Percentiles rank a stretch among this genome's conserved stretches.
Conservation (phyloP, 1,140 invertebrate genomes). For the Paraescarpia echinospica region DNA sequence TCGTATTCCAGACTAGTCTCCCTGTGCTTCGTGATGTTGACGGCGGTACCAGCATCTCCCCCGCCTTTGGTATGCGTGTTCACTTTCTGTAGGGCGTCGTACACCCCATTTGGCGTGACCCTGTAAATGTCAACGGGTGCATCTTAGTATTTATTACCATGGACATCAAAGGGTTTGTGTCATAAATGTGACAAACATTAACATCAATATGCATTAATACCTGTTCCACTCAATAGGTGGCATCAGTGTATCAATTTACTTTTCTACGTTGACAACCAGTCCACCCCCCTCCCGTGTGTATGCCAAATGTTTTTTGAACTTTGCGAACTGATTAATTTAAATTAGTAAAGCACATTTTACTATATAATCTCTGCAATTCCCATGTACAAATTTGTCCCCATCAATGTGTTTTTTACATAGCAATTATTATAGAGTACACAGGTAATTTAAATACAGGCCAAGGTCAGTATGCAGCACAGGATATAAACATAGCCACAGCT, state of each 20-base stretch:
- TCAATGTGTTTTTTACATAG: background rate
- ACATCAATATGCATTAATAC: too few relatives aligned
- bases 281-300: too few relatives aligned
- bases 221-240: too few relatives aligned
- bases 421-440: background rate
- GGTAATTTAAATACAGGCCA: background rate
- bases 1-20: conserved; percentile 14
- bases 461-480: background rate
- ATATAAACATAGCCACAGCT: background rate
- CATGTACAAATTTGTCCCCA: background rate
- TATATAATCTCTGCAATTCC: background rate
- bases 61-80: background rate
- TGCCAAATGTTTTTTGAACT: too few relatives aligned
- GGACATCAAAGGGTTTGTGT: background rate
- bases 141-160: background rate
- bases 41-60: background rate
- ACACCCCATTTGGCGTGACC: background rate
- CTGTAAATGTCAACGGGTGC: background rate
- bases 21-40: background rate
- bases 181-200: too few relatives aligned
- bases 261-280: too few relatives aligned
- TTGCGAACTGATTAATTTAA: too few relatives aligned
- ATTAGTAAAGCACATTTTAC: background rate
- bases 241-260: too few relatives aligned
- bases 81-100: background rate